Evolutionary conservation across 2,888 invertebrate genomes (phyloP), one percentile per base, ranked within the genome.

Genomic region (Ellobium chinense): DNA sequence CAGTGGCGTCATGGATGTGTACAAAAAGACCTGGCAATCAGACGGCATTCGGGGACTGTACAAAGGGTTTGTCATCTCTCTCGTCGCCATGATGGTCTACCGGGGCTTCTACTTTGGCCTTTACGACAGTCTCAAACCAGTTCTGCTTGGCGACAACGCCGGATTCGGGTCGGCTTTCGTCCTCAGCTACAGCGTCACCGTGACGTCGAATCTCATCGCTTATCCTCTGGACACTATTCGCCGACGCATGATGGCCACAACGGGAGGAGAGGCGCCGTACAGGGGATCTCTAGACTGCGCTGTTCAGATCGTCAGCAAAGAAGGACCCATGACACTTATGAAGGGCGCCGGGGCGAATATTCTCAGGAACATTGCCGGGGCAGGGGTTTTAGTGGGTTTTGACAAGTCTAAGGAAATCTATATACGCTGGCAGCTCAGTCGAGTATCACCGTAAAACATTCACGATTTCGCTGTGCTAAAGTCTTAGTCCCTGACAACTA

Each of bases 171-270:
- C 86, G 2, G 87, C 88, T 46, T 93, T 93, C 80, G 78, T 82
- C 12, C 85, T 92, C 7, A 92, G 92, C 63, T 92, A 92, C 77
- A 88, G 84, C 92, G 97, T 97, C 83, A 97, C 97, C 83, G 96
- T 98, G 82, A 95, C 96, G 83, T 96, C 98, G 84, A 98, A 98
- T 92, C 96, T 99, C 93, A 95, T 97, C 84, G 98, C 98, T 62
- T 99, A 99, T 95, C 98, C 98, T 91, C 96, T 99, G 94, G 98
- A 99, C 94, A 98, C 98, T 39, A 91, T 94, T 73, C 95, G 98
- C 95, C 96, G 98, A 93, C 97, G 99, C 97, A 99, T 99, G 98
- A 99, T 99, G 98, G 98, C 98, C 94, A 97, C 98, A 89, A 69
- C 37, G 54, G 92, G 92, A 27, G 86, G 91, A 84, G 90, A 91